Evolutionary conservation across 2,113 vertebrate genomes (phyloP).

Genomic region (Eptesicus fuscus): DNA sequence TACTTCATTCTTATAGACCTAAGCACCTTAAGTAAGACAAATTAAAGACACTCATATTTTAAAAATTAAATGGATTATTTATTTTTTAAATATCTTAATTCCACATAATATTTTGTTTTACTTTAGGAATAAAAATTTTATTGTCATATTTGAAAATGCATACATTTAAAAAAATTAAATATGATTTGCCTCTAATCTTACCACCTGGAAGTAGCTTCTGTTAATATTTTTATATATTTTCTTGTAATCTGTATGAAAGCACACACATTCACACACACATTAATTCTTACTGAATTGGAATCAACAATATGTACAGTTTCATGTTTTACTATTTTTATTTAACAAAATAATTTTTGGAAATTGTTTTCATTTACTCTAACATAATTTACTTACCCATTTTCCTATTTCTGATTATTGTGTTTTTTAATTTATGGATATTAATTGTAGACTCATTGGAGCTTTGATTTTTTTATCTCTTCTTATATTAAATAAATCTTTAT

Average conservation of each 20-base stretch:
- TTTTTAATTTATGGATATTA: constrained; percentile 18
- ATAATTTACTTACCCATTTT: background rate
- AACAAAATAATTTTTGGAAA: background rate
- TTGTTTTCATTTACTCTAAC: background rate
- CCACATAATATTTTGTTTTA: background rate
- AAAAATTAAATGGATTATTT: background rate
- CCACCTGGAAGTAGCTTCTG: background rate
- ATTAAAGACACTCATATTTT: background rate
- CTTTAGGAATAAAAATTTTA: background rate
- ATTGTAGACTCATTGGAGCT: background rate
- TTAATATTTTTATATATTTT: background rate
- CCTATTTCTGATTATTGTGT: background rate
- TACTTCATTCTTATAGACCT: background rate
- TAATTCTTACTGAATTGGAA: background rate
- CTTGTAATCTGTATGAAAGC: background rate
- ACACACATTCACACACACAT: background rate
- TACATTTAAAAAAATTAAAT: background rate
- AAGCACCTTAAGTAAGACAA: background rate
- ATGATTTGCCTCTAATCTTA: background rate
- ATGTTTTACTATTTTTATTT: background rate
- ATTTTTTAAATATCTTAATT: background rate
- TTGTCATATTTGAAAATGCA: background rate
- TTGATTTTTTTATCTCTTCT: background rate
- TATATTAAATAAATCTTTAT: background rate
- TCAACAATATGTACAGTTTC: background rate